Conservation (phyloP, 2,888 invertebrate species). For the Cheilosia vernalis region DNA sequence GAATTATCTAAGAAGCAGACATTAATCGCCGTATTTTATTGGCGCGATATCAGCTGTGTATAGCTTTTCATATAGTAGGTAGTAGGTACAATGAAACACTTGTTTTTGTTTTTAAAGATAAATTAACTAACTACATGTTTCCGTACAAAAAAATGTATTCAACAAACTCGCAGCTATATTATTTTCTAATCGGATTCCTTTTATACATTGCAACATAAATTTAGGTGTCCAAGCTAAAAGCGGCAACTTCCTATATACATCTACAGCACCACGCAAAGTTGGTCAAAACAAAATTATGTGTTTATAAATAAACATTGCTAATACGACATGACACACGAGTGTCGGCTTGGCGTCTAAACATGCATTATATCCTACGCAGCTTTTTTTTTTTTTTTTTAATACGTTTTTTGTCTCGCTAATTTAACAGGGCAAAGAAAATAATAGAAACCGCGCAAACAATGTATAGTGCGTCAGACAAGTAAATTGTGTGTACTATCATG, state of each 20-base stretch:
- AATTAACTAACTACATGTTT: too few species aligned
- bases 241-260: slow-evolving; percentile 19
- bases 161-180: neutral
- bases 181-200: neutral
- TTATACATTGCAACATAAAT: neutral
- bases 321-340: slow-evolving; percentile 4
- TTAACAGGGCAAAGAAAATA: neutral
- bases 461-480: slow-evolving; percentile 8
- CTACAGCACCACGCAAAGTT: neutral
- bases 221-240: slow-evolving; percentile 4
- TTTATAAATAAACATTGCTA: slow-evolving; percentile 14
- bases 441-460: neutral
- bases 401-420: slow-evolving; percentile 7
- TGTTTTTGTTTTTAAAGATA: too few species aligned
- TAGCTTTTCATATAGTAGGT: too few species aligned
- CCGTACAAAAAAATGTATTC: too few species aligned
- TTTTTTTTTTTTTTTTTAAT: neutral
- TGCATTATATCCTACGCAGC: neutral
- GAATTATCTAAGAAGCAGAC: too few species aligned
- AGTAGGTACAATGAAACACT: too few species aligned
- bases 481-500: slow-evolving; percentile 3
- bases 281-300: neutral
- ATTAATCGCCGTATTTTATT: too few species aligned
- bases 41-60: too few species aligned
- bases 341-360: neutral